Evolutionary conservation across 2,888 invertebrate genomes (phyloP).

Genomic region (Electrophaes corylata): DNA sequence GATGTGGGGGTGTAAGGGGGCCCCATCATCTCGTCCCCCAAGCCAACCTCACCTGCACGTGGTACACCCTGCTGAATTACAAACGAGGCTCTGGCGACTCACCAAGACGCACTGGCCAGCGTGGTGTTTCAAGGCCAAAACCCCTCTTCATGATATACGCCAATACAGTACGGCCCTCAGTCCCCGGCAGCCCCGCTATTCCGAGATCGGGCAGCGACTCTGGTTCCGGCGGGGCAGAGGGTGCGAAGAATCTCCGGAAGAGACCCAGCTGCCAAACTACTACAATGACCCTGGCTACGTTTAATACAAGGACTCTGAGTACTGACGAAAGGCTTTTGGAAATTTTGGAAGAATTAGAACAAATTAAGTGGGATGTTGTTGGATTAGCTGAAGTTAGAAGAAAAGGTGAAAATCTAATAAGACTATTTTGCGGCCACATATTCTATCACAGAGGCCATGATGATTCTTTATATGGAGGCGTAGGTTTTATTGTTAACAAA

Average conservation of each 20-base stretch:
- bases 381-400: constrained; percentile 8
- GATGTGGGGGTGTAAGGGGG: neutral
- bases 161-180: constrained; percentile 25
- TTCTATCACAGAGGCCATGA: too few relatives aligned
- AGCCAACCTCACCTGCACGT: too few relatives aligned
- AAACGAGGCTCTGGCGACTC: neutral
- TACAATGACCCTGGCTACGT: constrained; percentile 16
- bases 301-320: neutral
- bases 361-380: constrained; percentile 11
- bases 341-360: neutral
- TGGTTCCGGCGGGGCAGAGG: constrained; percentile 30
- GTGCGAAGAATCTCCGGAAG: too few relatives aligned
- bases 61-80: too few relatives aligned
- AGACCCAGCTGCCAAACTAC: constrained; percentile 13
- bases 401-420: constrained; percentile 1
- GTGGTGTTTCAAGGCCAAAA: constrained; percentile 11
- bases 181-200: constrained; percentile 32
- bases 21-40: neutral
- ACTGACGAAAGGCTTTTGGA: constrained; percentile 3
- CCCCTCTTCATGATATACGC: constrained; percentile 8
- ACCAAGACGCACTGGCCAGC: neutral
- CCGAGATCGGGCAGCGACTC: constrained; percentile 29
- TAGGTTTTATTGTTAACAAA: constrained; percentile 8
- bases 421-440: neutral
- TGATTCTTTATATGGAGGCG: constrained; percentile 8